A percentile compares a stretch with the other conserved stretches of the same genome.
Conservation (phyloP, 2,888 invertebrate species). For the Diplazon laetatorius region DNA sequence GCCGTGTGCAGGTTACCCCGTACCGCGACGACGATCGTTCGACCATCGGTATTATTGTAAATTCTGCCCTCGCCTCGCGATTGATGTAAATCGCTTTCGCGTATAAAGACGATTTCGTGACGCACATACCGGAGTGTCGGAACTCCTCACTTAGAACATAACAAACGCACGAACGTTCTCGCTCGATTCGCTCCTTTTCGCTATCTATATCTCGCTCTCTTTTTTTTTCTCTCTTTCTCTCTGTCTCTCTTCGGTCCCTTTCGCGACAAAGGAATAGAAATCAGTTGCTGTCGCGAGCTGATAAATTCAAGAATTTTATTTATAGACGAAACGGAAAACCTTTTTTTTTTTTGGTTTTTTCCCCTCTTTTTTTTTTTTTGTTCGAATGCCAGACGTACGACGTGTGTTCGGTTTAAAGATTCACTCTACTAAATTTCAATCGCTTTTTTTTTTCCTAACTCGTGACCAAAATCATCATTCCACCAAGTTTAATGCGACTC, state of each 20-base stretch:
- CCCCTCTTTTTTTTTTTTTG: too few species aligned
- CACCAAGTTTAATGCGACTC: slow-evolving; percentile 45
- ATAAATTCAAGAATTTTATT: slow-evolving; percentile 46
- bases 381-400: slow-evolving; percentile 60
- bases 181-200: neutral
- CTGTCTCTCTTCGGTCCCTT: neutral
- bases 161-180: slow-evolving; percentile 24
- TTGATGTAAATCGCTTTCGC: slow-evolving; percentile 67
- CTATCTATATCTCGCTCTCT: neutral
- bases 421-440: slow-evolving; percentile 39
- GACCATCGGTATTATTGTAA: slow-evolving; percentile 58
- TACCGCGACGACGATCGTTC: slow-evolving; percentile 42
- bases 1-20: too few species aligned
- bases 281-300: slow-evolving; percentile 42
- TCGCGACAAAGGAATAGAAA: slow-evolving; percentile 52
- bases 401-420: slow-evolving; percentile 58
- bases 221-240: neutral
- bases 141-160: slow-evolving; percentile 37
- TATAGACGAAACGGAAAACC: slow-evolving; percentile 32
- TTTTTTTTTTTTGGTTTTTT: too few species aligned
- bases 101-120: slow-evolving; percentile 65
- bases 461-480: slow-evolving; percentile 35
- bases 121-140: slow-evolving; percentile 60
- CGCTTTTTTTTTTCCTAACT: slow-evolving; percentile 34
- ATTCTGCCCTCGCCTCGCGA: slow-evolving; percentile 65